Evolutionary conservation across 37 sponge, comb jelly and placozoan species (phyloP), one percentile per base, ranked within the genome.

Genomic region (Spongilla lacustris): DNA sequence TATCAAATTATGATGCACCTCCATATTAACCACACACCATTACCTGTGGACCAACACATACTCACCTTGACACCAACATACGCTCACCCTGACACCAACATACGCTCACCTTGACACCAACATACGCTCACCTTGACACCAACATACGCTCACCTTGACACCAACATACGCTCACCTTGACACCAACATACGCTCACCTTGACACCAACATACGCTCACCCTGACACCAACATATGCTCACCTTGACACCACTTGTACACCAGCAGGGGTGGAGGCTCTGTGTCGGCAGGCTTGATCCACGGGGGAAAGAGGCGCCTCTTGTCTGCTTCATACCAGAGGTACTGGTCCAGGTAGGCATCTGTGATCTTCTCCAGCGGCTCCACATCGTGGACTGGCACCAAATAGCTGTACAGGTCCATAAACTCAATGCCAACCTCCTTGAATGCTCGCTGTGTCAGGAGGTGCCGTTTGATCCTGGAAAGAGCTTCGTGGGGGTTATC

Each of bases 191-290:
- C n/a, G n/a, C n/a, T n/a, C n/a, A n/a, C n/a, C n/a, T n/a, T n/a
- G n/a, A n/a, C n/a, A n/a, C n/a, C n/a, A n/a, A n/a, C n/a, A n/a
- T n/a, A n/a, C n/a, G n/a, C n/a, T n/a, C n/a, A n/a, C n/a, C n/a
- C n/a, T n/a, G n/a, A n/a, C n/a, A n/a, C n/a, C n/a, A n/a, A n/a
- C n/a, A n/a, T n/a, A n/a, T n/a, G n/a, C 84, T 69, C 48, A 95
- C 98, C 97, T 83, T 98, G 97, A 66, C 99, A 98, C 99, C 99
- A 98, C 94, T 98, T 98, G 94, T 98, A 98, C 36, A 97, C 96
- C 66, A 98, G 88, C 33, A 95, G 88, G 0, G 99, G 99, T 17
- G 99, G 99, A 31, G 99, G 99, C 75, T 98, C 99, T 36, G 99
- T 93, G 76, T 98, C 99, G 48, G 96, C 94, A 30, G 99, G 99